A percentile compares a stretch with the other conserved stretches of the same genome.
phyloP scores from a whole-genome alignment of 2,888 invertebrate species.

The Eurois occulta region DNA sequence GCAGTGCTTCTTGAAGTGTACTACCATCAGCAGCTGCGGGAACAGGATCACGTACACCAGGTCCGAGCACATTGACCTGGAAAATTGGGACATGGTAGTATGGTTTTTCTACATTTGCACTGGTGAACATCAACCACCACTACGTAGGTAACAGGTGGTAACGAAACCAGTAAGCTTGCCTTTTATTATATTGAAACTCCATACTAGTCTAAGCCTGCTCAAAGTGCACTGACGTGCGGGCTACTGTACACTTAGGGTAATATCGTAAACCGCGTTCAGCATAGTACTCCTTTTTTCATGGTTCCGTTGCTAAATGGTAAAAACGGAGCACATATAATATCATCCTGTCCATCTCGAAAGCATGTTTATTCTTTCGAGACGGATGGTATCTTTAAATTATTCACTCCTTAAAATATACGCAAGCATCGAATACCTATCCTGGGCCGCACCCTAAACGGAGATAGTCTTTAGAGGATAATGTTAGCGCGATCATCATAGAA shows the following conservation, averaged over 20 bases:
- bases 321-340: not conserved
- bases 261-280: not conserved
- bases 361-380: not conserved
- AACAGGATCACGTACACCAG: slow-evolving; percentile 99
- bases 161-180: not conserved
- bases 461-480: not conserved
- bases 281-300: not conserved
- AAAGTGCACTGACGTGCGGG: not conserved
- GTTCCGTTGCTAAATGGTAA: not conserved
- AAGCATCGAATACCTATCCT: not conserved
- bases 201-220: not conserved
- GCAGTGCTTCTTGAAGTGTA: slow-evolving; percentile 97
- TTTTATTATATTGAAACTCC: not conserved
- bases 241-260: not conserved
- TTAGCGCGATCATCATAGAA: not conserved
- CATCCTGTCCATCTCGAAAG: not conserved
- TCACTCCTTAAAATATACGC: not conserved
- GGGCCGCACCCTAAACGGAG: not conserved
- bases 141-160: not conserved
- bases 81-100: not conserved
- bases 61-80: slow-evolving; percentile 99
- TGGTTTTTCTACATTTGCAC: not conserved
- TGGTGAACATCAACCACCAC: not conserved
- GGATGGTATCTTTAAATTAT: not conserved
- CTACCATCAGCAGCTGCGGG: slow-evolving; percentile 99